Evolutionary conservation across 1,140 invertebrate species (phyloP), one percentile per base, ranked within the genome.

Genomic region (Platorchestia sp.): DNA sequence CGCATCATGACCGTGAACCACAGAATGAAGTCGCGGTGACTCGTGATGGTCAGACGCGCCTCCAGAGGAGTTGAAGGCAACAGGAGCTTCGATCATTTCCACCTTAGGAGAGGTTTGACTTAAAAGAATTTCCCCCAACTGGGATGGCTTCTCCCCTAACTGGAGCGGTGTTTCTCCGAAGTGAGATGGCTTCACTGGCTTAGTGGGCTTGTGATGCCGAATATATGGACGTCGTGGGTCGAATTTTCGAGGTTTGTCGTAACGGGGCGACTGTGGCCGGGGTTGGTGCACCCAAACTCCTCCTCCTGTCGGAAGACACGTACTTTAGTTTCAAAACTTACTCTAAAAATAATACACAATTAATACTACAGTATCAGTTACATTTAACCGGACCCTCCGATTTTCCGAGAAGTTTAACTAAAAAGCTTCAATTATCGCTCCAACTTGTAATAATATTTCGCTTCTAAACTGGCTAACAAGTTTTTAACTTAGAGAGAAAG

Each of bases 61-160:
- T 44, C 36, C 41, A 14, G 44, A 7, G 91, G 40, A 44, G 91
- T 93, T 47, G 45, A 93, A 93, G 19, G 45, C 22, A 40, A 45
- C 45, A 27, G 43, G 91, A 40, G 91, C 43, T 3, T 7, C 45
- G 27, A 93, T 44, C 91, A 93, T 93, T 93, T 93, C 91, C 10
- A n/a, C 43, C 44, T 44, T 93, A 10, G 45, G 45, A n/a, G 91
- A 93, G 14, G 43, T 45, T 40, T 47, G 91, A 40, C 91, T 93
- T 42, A 45, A 93, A 7, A 93, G 45, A 40, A 93, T 47, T 19
- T 93, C 91, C 45, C 91, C 91, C 91, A 93, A 44, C 91, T 93
- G 43, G 45, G 45, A 45, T 19, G 87, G 87, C 36, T 90, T 90
- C 10, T 44, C 87, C 16, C 59, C 59, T 75, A 75, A 75, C 36